Evolutionary conservation across 2,113 vertebrate genomes (phyloP), one percentile per base, ranked within the genome.

Genomic region (Echinops telfairi): DNA sequence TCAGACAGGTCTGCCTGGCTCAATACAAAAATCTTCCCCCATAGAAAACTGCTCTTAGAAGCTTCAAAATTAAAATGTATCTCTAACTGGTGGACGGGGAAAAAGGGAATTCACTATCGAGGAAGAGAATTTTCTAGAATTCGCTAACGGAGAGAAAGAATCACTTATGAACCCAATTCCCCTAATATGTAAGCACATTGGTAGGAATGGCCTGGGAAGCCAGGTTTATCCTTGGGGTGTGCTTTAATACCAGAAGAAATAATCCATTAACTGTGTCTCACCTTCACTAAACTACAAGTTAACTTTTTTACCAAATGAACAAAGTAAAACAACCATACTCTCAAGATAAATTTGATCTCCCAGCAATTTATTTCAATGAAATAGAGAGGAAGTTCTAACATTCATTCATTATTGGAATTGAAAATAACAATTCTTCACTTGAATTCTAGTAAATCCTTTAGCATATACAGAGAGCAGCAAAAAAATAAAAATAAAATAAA

Each of bases 81-180:
- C 29, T 85, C 78, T 79, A 70, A 87, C 60, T 20, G 22, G 60
- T 15, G 60, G 60, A 7, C 11, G 57, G n/a, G 38, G 14, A 43
- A 23, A 79, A 95, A 68, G 68, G 57, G 38, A 92, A 75, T 86
- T 94, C 77, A 81, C 29, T 87, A 43, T 27, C 71, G 38, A 75
- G 66, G 75, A 73, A 84, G n/a, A 93, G 38, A 92, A 75, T 91
- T 82, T 96, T 94, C 33, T 91, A 94, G 77, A 93, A 93, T 76
- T 82, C 84, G 84, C 71, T 43, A 25, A 89, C 66, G 84, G 38
- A 60, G 86, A 66, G 77, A 87, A 92, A 93, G 64, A 92, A 91
- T 88, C 93, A 93, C 93, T 95, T 95, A 96, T 87, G 57, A 87
- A 31, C 53, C 27, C 20, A 90, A 89, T 81, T 90, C 40, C 16